Conservation (phyloP, 2,113 vertebrate genomes). For the Aegithalos caudatus region DNA sequence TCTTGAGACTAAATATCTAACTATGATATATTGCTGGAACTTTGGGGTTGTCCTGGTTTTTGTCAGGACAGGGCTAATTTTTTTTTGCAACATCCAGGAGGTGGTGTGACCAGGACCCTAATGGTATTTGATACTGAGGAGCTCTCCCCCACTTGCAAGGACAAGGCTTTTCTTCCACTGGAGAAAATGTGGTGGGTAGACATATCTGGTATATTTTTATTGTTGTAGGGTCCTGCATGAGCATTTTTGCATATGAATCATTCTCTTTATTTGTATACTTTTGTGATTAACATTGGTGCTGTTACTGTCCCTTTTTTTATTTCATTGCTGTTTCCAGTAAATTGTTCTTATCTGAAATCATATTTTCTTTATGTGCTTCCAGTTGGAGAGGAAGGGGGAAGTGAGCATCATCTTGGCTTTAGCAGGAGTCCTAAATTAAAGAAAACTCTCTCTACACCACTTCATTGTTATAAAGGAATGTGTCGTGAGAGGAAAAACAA, state of each 20-base stretch:
- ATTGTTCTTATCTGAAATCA: background rate
- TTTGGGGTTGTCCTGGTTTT: background rate
- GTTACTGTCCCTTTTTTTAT: background rate
- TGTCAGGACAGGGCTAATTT: background rate
- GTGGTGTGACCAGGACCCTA: background rate
- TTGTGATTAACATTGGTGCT: background rate
- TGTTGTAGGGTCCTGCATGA: accelerated
- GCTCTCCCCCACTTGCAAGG: accelerated
- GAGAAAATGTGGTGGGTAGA: background rate
- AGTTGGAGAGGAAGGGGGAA: background rate
- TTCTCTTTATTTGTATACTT: background rate
- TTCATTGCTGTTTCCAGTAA: background rate
- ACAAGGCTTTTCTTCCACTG: background rate
- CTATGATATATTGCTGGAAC: background rate
- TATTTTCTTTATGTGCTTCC: background rate
- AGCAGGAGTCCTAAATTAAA: background rate
- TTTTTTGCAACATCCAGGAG: background rate
- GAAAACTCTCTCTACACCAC: background rate
- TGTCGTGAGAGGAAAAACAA: background rate
- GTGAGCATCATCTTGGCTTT: background rate
- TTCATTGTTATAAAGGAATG: background rate
- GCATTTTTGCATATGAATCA: background rate
- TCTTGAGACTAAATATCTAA: background rate
- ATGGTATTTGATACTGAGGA: background rate
- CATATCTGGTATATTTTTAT: background rate